phyloP scores from a whole-genome alignment of 2,888 invertebrate species.

The Parelbella ahira region DNA sequence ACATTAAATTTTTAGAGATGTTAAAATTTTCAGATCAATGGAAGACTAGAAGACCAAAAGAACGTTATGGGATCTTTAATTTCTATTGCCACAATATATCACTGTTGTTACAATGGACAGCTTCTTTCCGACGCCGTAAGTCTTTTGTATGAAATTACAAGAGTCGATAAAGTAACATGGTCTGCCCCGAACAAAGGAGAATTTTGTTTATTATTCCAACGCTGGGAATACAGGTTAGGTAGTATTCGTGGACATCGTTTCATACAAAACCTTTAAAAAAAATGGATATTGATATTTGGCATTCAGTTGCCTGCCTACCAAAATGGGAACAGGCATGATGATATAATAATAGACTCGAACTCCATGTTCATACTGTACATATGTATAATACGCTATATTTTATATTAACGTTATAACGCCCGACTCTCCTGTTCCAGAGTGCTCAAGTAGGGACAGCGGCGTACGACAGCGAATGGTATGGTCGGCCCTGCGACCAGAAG shows the following conservation, averaged over 20 bases:
- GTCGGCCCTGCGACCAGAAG: conserved; percentile 27
- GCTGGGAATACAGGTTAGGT: too few relatives aligned
- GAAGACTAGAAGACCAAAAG: conserved; percentile 30
- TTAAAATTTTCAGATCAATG: conserved; percentile 29
- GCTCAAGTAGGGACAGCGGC: conserved; percentile 28
- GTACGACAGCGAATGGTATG: conserved; percentile 33
- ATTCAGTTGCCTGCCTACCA: too few relatives aligned
- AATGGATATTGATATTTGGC: too few relatives aligned
- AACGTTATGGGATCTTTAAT: conserved; percentile 28
- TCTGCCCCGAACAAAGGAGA: too few relatives aligned
- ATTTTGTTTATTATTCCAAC: too few relatives aligned
- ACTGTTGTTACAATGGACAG: conserved; percentile 32
- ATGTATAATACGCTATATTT: background rate
- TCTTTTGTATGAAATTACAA: background rate
- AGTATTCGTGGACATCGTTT: too few relatives aligned
- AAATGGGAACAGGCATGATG: too few relatives aligned
- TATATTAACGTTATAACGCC: background rate
- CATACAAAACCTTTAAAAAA: too few relatives aligned
- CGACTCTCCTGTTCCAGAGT: conserved; percentile 26
- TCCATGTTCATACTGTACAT: too few relatives aligned
- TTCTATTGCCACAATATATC: conserved; percentile 27
- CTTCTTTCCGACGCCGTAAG: conserved; percentile 31
- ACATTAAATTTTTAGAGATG: too few relatives aligned
- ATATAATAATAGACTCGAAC: too few relatives aligned
- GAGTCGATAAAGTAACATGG: too few relatives aligned